These are phyloP conservation scores for Lithophane ornitopus DNA, from an alignment of 2,888 invertebrate species.

Conservation along the genomic window DNA sequence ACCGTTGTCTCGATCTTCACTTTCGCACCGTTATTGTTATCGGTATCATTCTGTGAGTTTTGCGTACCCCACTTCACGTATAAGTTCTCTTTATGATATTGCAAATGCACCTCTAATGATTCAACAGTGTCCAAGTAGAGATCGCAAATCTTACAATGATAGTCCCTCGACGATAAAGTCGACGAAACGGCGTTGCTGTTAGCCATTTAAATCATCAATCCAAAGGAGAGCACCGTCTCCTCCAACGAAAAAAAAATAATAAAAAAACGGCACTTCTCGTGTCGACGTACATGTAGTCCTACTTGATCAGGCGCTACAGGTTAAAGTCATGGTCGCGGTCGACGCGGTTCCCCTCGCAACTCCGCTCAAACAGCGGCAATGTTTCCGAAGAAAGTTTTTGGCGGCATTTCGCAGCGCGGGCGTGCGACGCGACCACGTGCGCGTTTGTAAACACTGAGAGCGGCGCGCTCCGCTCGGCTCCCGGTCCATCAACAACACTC, in stretches of 20 bases:
- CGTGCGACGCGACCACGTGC: conserved; percentile 86
- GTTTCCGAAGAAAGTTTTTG: conserved; percentile 88
- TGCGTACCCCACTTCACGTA: conserved; percentile 93
- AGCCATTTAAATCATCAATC: conserved; percentile 90
- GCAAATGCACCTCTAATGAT: conserved; percentile 94
- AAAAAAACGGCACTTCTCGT: conserved; percentile 86
- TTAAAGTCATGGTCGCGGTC: conserved; percentile 83
- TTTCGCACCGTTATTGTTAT: conserved; percentile 92
- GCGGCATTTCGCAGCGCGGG: conserved; percentile 87
- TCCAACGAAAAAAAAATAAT: conserved; percentile 89
- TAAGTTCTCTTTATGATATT: conserved; percentile 95
- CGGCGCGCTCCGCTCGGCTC: conserved; percentile 55
- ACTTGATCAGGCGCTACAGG: conserved; percentile 85
- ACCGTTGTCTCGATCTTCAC: conserved; percentile 91
- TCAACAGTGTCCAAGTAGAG: conserved; percentile 94
- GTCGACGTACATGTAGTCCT: conserved; percentile 86
- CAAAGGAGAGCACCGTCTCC: conserved; percentile 87
- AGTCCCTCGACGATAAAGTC: conserved; percentile 91
- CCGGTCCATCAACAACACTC: conserved; percentile 61
- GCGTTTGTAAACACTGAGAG: conserved; percentile 84
- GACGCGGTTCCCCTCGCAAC: conserved; percentile 74
- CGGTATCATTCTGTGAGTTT: conserved; percentile 90
- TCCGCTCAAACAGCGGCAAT: conserved; percentile 82
- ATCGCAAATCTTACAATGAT: conserved; percentile 94
- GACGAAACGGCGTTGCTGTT: conserved; percentile 89